Conservation (phyloP, 2,113 vertebrate genomes). For the Litocranius walleri region DNA sequence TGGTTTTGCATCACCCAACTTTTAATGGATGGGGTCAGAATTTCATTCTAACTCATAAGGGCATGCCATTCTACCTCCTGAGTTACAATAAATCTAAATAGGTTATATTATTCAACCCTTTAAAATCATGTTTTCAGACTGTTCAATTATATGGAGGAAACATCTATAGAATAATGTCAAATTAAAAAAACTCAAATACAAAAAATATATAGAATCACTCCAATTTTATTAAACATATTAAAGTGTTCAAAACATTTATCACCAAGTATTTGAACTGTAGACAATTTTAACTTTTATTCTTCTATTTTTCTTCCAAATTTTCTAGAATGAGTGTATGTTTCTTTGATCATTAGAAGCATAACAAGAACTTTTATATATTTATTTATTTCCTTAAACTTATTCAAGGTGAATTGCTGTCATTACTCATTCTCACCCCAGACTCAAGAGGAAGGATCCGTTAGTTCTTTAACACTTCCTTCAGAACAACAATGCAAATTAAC, state of each 20-base stretch:
- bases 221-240: slow-evolving; percentile 16
- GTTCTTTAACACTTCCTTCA: neutral
- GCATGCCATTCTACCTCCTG: neutral
- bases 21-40: neutral
- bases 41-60: neutral
- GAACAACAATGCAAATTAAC: neutral
- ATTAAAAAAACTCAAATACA: neutral
- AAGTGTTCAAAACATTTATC: slow-evolving; percentile 28
- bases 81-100: neutral
- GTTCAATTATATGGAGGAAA: neutral
- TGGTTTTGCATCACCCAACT: neutral
- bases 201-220: neutral
- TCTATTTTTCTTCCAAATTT: neutral
- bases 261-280: neutral
- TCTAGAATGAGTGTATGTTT: slow-evolving; percentile 19
- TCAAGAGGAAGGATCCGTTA: neutral
- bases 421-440: neutral
- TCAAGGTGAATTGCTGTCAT: neutral
- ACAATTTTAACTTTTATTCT: slow-evolving; percentile 14
- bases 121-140: slow-evolving; percentile 6
- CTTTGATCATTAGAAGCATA: neutral
- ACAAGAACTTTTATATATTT: neutral
- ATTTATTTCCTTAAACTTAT: neutral
- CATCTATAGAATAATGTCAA: neutral
- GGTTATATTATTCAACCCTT: neutral